Evolutionary conservation across 2,113 vertebrate species (phyloP), one percentile per base, ranked within the genome.

Genomic region (Myiagra hebetior): DNA sequence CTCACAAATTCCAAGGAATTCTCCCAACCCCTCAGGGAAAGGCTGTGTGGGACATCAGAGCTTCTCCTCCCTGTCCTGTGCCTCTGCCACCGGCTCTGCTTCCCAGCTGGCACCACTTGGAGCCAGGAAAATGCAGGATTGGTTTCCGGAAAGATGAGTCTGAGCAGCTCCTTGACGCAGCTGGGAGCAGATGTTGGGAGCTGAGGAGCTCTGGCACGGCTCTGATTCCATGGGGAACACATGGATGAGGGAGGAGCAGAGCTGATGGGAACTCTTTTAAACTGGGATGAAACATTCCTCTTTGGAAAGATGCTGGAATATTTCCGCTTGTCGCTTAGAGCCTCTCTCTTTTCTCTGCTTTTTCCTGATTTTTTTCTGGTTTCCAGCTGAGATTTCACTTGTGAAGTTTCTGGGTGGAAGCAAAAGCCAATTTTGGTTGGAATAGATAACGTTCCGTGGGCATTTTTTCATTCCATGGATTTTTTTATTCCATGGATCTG

Each of bases 31-130:
- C 56, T 62, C 23, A 7, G 11, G 56, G 13, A 63, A 60, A 35
- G 13, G 21, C 0, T 0, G 0, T 13, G 21, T 8, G 57, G 47
- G 47, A 56, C 24, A 31, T 1, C 24, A 19, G 33, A 47, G 10
- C 62, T 60, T 79, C 44, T 85, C 53, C 49, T 62, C 30, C 31
- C 44, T 5, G 20, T 19, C 42, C 62, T 4, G 11, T 2, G 26
- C 50, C 83, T 55, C 44, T 59, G 46, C 22, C 57, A 22, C 63
- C 0, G 1, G 2, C 21, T 15, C 53, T 59, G 44, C 44, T 23
- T 46, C 15, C 5, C 68, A 37, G 63, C 41, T 64, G 80, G 41
- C 55, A 30, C 10, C 42, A 1, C 8, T 22, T 0, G 44, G 35
- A 30, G 76, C 84, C 76, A 35, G 87, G 63, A 64, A 47, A 65